A percentile compares a stretch with the other conserved stretches of the same genome.
phyloP scores from a whole-genome alignment of 2,113 vertebrate species.

The Dasyurus viverrinus region DNA sequence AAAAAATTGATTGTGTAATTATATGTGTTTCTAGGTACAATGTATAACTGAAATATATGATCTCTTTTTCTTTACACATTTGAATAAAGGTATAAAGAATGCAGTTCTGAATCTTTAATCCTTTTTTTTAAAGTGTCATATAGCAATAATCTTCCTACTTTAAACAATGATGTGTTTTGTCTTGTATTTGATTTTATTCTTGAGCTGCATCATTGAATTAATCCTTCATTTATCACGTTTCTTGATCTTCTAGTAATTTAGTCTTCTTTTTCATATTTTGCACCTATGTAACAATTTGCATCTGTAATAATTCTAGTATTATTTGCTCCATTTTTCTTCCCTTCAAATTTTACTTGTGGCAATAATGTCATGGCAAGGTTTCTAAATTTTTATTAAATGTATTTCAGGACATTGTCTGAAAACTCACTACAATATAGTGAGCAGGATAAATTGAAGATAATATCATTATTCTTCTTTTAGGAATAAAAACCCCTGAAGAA shows the following conservation, averaged over 20 bases:
- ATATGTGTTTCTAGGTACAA: constrained; percentile 38
- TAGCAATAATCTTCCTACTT: constrained; percentile 45
- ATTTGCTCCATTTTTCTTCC: not conserved
- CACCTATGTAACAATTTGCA: not conserved
- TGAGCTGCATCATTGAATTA: constrained; percentile 45
- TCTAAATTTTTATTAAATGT: not conserved
- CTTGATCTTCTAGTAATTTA: constrained; percentile 33
- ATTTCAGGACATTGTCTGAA: not conserved
- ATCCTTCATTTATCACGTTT: constrained; percentile 54
- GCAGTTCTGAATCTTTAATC: not conserved
- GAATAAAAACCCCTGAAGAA: not conserved
- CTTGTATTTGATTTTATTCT: constrained; percentile 21
- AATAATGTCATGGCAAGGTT: not conserved
- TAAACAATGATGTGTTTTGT: constrained; percentile 36
- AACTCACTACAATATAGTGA: not conserved
- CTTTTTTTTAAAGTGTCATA: constrained; percentile 59
- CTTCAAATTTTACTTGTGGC: not conserved
- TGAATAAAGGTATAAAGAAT: constrained; percentile 37
- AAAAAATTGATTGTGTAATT: not conserved
- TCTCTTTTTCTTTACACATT: constrained; percentile 15
- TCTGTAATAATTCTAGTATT: not conserved
- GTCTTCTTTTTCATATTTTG: constrained; percentile 6
- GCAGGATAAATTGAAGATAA: not conserved
- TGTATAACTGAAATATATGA: constrained; percentile 37
- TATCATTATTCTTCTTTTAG: not conserved